phyloP scores from a whole-genome alignment of 2,888 invertebrate species.

The Gibbula magus region DNA sequence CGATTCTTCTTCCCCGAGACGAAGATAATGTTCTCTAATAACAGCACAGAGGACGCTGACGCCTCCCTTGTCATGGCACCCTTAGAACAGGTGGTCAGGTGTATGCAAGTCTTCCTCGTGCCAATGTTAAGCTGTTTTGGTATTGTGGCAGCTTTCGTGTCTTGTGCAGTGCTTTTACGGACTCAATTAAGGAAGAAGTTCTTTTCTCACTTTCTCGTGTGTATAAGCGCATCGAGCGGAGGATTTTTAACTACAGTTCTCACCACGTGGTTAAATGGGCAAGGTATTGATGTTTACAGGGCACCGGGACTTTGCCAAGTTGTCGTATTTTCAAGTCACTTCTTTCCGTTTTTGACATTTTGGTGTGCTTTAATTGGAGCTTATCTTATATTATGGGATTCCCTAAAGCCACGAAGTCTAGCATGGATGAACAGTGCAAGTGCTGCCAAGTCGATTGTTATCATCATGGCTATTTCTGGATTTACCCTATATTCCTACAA shows the following conservation, averaged over 20 bases:
- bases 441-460: constrained; percentile 44
- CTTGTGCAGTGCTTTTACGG: constrained; percentile 49
- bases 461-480: constrained; percentile 47
- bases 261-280: constrained; percentile 54
- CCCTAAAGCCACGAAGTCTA: constrained; percentile 35
- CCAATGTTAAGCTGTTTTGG: constrained; percentile 50
- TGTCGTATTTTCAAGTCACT: constrained; percentile 57
- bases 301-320: constrained; percentile 61
- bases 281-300: constrained; percentile 51
- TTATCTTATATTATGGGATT: constrained; percentile 47
- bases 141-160: constrained; percentile 38
- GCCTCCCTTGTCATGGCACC: neutral
- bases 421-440: constrained; percentile 48
- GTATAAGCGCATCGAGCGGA: constrained; percentile 48
- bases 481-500: constrained; percentile 61
- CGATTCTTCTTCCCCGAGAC: constrained; percentile 22
- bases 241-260: constrained; percentile 55
- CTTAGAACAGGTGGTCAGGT: constrained; percentile 7
- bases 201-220: constrained; percentile 54
- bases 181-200: constrained; percentile 52
- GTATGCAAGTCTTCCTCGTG: constrained; percentile 48
- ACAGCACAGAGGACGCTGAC: neutral
- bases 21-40: constrained; percentile 10
- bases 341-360: constrained; percentile 58
- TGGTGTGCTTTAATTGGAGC: constrained; percentile 51